Percentiles rank a stretch among this genome's conserved stretches.
Conservation (phyloP, 2,113 vertebrate species). For the Pleuronectes platessa region DNA sequence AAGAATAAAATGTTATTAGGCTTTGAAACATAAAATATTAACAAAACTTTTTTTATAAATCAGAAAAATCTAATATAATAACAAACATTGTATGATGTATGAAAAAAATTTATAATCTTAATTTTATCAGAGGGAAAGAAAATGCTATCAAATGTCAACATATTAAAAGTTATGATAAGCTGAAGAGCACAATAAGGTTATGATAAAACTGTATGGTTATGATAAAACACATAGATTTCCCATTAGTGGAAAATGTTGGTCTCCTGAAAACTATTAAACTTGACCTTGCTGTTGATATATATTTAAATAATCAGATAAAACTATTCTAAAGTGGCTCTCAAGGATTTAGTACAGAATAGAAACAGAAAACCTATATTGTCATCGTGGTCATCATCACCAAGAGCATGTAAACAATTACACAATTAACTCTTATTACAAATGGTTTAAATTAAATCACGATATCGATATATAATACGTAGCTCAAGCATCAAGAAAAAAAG, state of each 20-base stretch:
- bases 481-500: neutral
- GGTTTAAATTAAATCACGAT: too few relatives aligned
- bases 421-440: too few relatives aligned
- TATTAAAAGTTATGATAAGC: conserved; percentile 23
- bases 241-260: conserved; percentile 16
- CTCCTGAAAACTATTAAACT: neutral
- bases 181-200: neutral
- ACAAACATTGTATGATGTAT: neutral
- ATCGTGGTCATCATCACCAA: too few relatives aligned
- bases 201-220: conserved; percentile 22
- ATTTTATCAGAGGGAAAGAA: neutral
- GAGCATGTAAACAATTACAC: too few relatives aligned
- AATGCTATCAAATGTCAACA: conserved; percentile 22
- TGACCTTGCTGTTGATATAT: conserved; percentile 46
- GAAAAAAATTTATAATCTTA: neutral
- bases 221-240: conserved; percentile 36
- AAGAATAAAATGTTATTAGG: too few relatives aligned
- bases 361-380: neutral
- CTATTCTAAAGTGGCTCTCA: neutral
- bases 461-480: too few relatives aligned
- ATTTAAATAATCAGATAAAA: neutral
- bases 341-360: neutral
- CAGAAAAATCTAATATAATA: neutral
- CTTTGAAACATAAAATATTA: too few relatives aligned
- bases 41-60: too few relatives aligned